Base-by-base conservation (phyloP, 2,113 vertebrate species). In the Rousettus leschenaultii region DNA sequence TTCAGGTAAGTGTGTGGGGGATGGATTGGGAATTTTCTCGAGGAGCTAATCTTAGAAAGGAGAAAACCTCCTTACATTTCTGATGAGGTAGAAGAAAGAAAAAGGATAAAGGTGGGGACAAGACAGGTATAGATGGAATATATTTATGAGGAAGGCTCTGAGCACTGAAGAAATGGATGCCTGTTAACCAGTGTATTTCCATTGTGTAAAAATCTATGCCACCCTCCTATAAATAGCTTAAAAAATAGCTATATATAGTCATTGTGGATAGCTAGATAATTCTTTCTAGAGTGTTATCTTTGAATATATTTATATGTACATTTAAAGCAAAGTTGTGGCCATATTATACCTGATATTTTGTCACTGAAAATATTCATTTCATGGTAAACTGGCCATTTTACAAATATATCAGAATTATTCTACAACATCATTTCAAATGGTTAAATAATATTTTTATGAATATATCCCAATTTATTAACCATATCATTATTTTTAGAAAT, bases 281-380 rank as follows among this genome's bases (percentile, higher is more conserved):
- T 80, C 19, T 95, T 95, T 83, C 6, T 14, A 73, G 77, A 85
- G 55, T 92, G 57, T 89, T 89, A 65, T 43, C 65, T 85, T 89
- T 71, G 21, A 88, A 45, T 93, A 70, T 79, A 71, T 38, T 71
- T 89, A 13, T n/a, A 35, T 89, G 12, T 71, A 43, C 7, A 24
- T 70, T 84, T 93, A 89, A 16, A 70, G 12, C 57, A 84, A 45
- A 84, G 61, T n/a, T 84, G 35, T 89, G 78, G 45, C 59, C 4
- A 19, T 53, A 43, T 73, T 78, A 57, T 45, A 26, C 5, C 16
- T 53, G 13, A 51, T 84, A 18, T 38, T 90, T 53, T 73, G 10
- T 80, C 38, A 38, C 28, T 82, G 59, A 28, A 68, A 66, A 26
- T 91, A 82, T 28, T 57, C 26, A 85, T 89, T 71, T 89, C 30